Evolutionary conservation across 2,113 vertebrate species (phyloP).

Genomic region (Gnathonemus echidnorhynchus): DNA sequence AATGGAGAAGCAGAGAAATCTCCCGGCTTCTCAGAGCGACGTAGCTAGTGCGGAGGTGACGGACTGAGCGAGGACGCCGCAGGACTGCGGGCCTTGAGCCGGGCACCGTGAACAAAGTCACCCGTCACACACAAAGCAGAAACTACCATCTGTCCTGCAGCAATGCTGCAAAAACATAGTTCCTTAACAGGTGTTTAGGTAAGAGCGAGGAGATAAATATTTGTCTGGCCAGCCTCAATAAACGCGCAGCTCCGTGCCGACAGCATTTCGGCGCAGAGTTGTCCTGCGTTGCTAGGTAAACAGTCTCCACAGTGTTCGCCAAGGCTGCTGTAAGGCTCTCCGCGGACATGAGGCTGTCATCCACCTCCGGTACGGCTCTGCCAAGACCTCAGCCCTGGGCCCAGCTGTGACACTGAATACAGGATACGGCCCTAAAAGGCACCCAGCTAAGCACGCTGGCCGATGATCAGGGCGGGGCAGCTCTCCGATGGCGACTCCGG

Average conservation of each 20-base stretch:
- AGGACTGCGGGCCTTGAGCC: neutral
- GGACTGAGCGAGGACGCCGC: neutral
- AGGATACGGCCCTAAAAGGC: neutral
- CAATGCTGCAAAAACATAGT: neutral
- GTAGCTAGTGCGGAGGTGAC: neutral
- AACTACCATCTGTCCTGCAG: neutral
- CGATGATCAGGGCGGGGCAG: neutral
- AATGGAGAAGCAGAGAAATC: neutral
- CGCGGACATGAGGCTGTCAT: neutral
- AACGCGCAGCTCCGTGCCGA: neutral
- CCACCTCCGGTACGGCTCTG: neutral
- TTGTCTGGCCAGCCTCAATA: conserved; percentile 25
- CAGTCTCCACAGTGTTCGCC: neutral
- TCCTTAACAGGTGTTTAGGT: conserved; percentile 34
- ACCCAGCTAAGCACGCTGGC: neutral
- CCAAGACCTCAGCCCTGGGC: neutral
- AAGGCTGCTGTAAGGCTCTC: neutral
- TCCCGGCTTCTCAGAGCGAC: neutral
- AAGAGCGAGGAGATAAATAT: conserved; percentile 45
- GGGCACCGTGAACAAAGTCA: neutral
- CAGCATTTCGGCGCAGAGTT: neutral
- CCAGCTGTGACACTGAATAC: neutral
- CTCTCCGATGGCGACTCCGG: neutral
- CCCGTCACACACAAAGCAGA: neutral
- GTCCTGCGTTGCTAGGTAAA: neutral